These are phyloP conservation scores for Lasioglossum leucozonium DNA, from an alignment of 2,888 invertebrate species.

Conservation along the genomic window DNA sequence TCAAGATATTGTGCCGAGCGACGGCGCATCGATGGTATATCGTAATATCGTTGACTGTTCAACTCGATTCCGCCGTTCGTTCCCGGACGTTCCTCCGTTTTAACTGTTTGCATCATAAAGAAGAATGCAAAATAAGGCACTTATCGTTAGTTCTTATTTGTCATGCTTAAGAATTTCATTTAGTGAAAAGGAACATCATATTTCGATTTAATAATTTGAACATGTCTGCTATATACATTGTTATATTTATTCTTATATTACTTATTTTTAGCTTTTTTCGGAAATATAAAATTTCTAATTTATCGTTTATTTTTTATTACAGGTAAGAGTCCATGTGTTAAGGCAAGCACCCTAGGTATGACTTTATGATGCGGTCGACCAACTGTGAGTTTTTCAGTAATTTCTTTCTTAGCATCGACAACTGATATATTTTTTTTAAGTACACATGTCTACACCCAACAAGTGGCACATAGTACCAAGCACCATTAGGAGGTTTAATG, in stretches of 20 bases:
- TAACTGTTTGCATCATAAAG: not conserved
- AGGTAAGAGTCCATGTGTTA: not conserved
- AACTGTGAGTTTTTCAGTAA: too few relatives aligned
- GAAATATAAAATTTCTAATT: not conserved
- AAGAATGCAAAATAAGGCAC: not conserved
- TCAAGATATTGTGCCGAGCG: not conserved
- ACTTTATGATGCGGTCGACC: too few relatives aligned
- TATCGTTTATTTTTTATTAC: not conserved
- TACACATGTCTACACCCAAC: too few relatives aligned
- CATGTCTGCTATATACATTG: too few relatives aligned
- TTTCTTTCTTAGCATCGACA: too few relatives aligned
- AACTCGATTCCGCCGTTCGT: not conserved
- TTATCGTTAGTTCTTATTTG: not conserved
- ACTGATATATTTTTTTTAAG: too few relatives aligned
- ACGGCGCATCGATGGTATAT: slow-evolving; percentile 25
- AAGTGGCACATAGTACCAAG: too few relatives aligned
- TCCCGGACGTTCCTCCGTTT: not conserved
- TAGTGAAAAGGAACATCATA: not conserved
- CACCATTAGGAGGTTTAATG: too few relatives aligned
- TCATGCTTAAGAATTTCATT: not conserved
- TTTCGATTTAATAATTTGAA: not conserved
- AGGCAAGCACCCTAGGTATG: too few relatives aligned
- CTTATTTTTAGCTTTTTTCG: not conserved
- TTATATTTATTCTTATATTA: too few relatives aligned
- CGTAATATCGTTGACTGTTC: slow-evolving; percentile 16